Conservation (phyloP, 2,888 invertebrate species). For the Apocheima hispidaria region DNA sequence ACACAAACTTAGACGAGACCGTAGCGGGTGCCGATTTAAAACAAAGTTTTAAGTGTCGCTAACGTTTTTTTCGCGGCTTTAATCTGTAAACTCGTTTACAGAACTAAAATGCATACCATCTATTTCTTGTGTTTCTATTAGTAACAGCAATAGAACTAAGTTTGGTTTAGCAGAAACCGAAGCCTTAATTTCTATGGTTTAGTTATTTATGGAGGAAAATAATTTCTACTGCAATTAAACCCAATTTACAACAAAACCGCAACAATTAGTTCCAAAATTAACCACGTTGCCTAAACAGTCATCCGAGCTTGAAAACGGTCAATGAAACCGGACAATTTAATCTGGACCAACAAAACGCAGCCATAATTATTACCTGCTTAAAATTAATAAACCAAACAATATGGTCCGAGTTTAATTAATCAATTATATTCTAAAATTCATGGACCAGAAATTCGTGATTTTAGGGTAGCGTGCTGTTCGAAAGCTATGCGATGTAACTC, state of each 20-base stretch:
- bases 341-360: conserved; percentile 32
- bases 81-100: too few species aligned
- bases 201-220: too few species aligned
- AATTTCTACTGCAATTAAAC: too few species aligned
- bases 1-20: too few species aligned
- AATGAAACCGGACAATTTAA: conserved; percentile 13
- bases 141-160: too few species aligned
- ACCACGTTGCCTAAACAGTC: conserved; percentile 2
- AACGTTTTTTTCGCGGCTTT: too few species aligned
- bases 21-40: too few species aligned
- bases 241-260: neutral
- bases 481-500: neutral
- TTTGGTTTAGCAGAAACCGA: too few species aligned
- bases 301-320: conserved; percentile 20
- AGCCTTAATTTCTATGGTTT: too few species aligned
- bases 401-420: conserved; percentile 51
- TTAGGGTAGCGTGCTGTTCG: conserved; percentile 27
- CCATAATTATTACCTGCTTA: conserved; percentile 47
- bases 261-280: conserved; percentile 4
- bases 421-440: conserved; percentile 59
- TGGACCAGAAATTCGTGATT: conserved; percentile 44
- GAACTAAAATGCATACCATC: too few species aligned
- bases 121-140: too few species aligned
- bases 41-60: too few species aligned
- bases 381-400: conserved; percentile 54